Conservation (phyloP, 2,113 vertebrate genomes). For the Gallinago jamesoni region DNA sequence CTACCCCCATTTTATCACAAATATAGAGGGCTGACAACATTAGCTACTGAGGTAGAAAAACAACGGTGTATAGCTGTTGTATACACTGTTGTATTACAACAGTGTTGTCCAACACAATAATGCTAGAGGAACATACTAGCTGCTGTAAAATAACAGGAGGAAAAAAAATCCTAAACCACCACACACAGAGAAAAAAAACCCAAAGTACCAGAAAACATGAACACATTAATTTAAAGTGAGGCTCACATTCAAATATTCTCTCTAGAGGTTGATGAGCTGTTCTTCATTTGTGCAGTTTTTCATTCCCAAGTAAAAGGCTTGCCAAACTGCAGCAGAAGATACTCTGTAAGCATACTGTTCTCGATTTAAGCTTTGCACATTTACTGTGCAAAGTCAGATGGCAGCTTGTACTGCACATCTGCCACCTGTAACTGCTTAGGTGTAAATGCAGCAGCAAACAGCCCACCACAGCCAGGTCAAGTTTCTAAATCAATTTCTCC, state of each 20-base stretch:
- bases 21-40: neutral
- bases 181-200: neutral
- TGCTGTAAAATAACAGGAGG: neutral
- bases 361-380: neutral
- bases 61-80: neutral
- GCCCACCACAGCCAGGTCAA: neutral
- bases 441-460: neutral
- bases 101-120: neutral
- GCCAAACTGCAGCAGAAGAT: neutral
- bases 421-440: neutral
- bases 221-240: neutral
- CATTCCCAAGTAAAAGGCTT: neutral
- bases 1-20: neutral
- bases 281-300: neutral
- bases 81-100: neutral
- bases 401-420: neutral
- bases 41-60: neutral
- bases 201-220: neutral
- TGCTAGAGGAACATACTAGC: neutral
- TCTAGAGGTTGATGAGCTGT: neutral
- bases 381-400: neutral
- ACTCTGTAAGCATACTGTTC: neutral
- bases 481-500: neutral
- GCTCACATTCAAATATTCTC: neutral
- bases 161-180: neutral